Evolutionary conservation across 2,888 invertebrate genomes (phyloP).

Genomic region (Biston stratarius): DNA sequence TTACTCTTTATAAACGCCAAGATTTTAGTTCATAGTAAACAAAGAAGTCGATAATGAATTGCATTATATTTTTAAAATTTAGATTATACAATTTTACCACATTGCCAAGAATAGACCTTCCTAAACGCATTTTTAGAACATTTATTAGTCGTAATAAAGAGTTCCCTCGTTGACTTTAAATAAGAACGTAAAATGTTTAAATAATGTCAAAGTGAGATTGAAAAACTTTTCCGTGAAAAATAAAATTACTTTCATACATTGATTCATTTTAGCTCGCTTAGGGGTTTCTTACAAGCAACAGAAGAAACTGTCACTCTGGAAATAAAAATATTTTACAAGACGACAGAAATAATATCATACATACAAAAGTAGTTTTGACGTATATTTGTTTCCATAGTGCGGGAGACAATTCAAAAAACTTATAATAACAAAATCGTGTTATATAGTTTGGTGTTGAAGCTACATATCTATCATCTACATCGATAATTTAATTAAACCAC

Average conservation of each 20-base stretch:
- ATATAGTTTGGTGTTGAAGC: too few species aligned
- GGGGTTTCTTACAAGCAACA: not conserved
- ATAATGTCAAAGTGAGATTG: slow-evolving; percentile 48
- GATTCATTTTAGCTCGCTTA: slow-evolving; percentile 20
- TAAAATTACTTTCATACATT: slow-evolving; percentile 38
- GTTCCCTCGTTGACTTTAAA: slow-evolving; percentile 21
- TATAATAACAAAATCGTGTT: too few species aligned
- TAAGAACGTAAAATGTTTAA: slow-evolving; percentile 39
- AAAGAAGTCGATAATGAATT: too few species aligned
- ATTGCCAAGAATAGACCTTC: too few species aligned
- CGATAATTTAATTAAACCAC: too few species aligned
- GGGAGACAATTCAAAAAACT: too few species aligned
- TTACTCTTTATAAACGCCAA: too few species aligned
- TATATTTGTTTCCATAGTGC: not conserved
- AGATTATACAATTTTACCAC: too few species aligned
- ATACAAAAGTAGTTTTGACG: not conserved
- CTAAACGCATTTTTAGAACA: not conserved
- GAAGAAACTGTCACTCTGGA: not conserved
- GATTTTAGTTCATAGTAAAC: too few species aligned
- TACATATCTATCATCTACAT: too few species aligned
- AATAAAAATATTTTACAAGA: not conserved
- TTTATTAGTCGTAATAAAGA: slow-evolving; percentile 20
- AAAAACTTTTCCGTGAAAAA: slow-evolving; percentile 48
- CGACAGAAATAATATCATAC: too few species aligned
- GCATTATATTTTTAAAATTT: too few species aligned